Evolutionary conservation across 1,140 invertebrate species (phyloP), one percentile per base, ranked within the genome.

Genomic region (Coelopa frigida): DNA sequence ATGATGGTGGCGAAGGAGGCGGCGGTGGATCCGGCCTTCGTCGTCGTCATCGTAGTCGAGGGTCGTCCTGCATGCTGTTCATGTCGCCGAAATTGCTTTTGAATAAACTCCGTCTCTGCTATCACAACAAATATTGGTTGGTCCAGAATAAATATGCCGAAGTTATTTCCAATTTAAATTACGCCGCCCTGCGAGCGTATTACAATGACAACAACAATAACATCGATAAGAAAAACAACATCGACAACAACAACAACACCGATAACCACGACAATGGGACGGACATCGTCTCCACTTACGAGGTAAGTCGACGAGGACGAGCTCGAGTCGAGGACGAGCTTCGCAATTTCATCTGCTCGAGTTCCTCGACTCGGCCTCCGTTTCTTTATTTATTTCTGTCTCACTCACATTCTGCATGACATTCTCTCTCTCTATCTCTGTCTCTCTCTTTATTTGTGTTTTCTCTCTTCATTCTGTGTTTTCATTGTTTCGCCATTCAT

Each of bases 131-230:
- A 62, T 68, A 70, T 64, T 70, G 67, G 67, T 55, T 69, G 50
- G 66, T 70, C 50, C 67, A 69, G 54, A 66, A 66, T 65, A 70
- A 70, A 63, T 70, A 68, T 51, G 62, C 61, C 49, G 66, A 69
- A 58, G 62, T 70, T 57, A 61, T 70, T 54, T 60, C 63, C 45
- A 70, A 66, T 65, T 63, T 70, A 55, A 62, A 69, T 62, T 66
- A 66, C 57, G 53, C 58, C 48, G 54, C 56, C 15, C 49, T 70
- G 23, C 60, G 54, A 42, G 52, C 52, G 22, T 44, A 33, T 33
- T 44, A 44, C 43, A n/a, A n/a, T 18, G 51, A 47, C 46, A 57
- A 50, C 37, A 53, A 48, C 37, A 46, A 46, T 49, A 48, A 40
- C 43, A 45, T 37, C 33, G 41, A 46, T 41, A 38, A 31, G 29